Evolutionary conservation across 2,797 vertebrate genomes (phyloP).

Genomic region (Myioborus miniatus): DNA sequence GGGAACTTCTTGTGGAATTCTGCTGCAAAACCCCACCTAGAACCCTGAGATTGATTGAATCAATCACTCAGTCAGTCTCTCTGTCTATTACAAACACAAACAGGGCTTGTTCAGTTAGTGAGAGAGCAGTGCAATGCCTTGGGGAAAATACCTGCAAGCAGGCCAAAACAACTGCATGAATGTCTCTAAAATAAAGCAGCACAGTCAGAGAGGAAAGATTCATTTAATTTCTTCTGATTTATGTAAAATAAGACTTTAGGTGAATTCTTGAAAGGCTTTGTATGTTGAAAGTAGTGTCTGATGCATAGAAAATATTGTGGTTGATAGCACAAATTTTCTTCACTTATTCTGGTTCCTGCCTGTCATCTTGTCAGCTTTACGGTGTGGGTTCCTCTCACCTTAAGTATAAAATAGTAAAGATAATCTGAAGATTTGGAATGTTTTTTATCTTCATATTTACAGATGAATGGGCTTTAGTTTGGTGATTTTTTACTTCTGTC

Average conservation of each 20-base stretch:
- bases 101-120: fast-evolving
- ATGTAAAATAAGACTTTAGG: not conserved
- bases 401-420: not conserved
- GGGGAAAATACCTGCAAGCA: not conserved
- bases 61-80: fast-evolving
- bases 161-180: fast-evolving
- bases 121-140: not conserved
- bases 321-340: not conserved
- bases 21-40: not conserved
- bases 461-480: not conserved
- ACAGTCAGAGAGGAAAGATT: fast-evolving
- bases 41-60: fast-evolving
- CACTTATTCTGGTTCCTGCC: not conserved
- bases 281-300: not conserved
- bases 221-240: fast-evolving
- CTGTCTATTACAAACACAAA: fast-evolving
- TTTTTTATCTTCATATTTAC: not conserved
- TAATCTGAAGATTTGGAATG: not conserved
- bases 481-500: not conserved
- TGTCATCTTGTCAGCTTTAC: not conserved
- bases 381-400: not conserved
- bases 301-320: not conserved
- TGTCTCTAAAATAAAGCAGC: fast-evolving
- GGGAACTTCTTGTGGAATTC: not conserved
- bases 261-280: not conserved